phyloP scores from a whole-genome alignment of 2,888 invertebrate genomes.

The Dioctria rufipes region DNA sequence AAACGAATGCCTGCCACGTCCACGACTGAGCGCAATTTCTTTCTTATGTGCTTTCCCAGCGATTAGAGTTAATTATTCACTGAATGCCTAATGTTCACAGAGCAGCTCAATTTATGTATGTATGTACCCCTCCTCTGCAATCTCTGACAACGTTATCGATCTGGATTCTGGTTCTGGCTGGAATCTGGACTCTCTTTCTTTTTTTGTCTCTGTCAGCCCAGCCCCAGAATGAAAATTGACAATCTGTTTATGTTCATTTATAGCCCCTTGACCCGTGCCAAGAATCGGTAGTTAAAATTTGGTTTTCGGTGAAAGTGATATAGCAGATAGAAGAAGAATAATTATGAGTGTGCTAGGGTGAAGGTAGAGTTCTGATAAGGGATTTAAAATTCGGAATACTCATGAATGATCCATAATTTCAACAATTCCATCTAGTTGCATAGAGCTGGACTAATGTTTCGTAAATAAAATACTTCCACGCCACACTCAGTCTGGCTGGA shows the following conservation, averaged over 20 bases:
- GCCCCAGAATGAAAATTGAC: not conserved
- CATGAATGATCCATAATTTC: no score
- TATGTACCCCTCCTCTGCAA: not conserved
- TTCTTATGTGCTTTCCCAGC: conserved; percentile 39
- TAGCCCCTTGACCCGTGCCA: not conserved
- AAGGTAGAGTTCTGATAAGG: no score
- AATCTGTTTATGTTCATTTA: conserved; percentile 35
- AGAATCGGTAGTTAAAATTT: no score
- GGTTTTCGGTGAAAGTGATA: no score
- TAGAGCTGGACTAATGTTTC: no score
- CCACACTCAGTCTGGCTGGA: no score
- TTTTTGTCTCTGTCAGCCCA: not conserved
- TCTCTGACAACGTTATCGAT: conserved; percentile 27
- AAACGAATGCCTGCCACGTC: conserved; percentile 44
- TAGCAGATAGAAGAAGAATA: no score
- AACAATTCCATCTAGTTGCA: no score
- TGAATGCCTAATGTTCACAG: conserved; percentile 16
- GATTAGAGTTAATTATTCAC: conserved; percentile 44
- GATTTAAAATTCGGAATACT: no score
- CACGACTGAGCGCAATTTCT: conserved; percentile 34
- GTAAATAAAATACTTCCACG: no score
- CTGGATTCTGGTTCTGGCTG: not conserved
- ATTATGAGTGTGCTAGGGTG: no score
- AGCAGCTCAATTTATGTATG: conserved; percentile 5
- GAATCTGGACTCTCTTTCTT: no score